These are phyloP conservation scores for Scalopus aquaticus DNA, from an alignment of 2,113 vertebrate genomes.

Conservation along the genomic window DNA sequence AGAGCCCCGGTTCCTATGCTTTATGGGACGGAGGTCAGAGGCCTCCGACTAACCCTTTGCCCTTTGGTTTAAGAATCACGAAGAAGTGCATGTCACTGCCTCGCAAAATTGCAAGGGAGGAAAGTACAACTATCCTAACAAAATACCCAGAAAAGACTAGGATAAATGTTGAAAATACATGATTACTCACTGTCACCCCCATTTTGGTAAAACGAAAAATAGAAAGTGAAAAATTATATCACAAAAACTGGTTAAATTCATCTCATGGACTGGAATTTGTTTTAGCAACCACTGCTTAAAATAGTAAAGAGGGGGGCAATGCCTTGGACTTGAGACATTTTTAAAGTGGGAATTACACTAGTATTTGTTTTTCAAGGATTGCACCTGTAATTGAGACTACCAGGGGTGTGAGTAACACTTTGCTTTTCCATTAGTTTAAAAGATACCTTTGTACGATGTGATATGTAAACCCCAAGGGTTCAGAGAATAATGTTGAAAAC, in stretches of 20 bases:
- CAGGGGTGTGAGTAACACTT: background rate
- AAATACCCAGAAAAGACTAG: conserved; percentile 8
- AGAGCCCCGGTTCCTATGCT: background rate
- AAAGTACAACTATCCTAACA: conserved; percentile 4
- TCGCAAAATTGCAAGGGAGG: background rate
- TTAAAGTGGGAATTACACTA: conserved; percentile 13
- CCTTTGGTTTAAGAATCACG: background rate
- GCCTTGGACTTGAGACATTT: conserved; percentile 3
- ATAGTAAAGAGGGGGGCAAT: conserved; percentile 9
- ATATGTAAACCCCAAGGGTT: conserved; percentile 17
- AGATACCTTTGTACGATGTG: conserved; percentile 22
- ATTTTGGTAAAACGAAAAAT: background rate
- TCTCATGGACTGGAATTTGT: background rate
- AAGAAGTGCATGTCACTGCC: background rate
- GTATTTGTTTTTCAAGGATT: conserved; percentile 20
- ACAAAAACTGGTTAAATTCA: conserved; percentile 24
- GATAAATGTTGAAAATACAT: conserved; percentile 27
- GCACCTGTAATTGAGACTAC: background rate
- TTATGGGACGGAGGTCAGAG: background rate
- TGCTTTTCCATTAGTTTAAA: conserved; percentile 25
- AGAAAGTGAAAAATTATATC: conserved; percentile 1
- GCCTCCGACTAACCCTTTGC: background rate
- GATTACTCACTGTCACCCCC: background rate
- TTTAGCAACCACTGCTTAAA: background rate
- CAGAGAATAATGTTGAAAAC: conserved; percentile 20